phyloP scores from a whole-genome alignment of 1,140 invertebrate species.

The Drosophila chauvacae region DNA sequence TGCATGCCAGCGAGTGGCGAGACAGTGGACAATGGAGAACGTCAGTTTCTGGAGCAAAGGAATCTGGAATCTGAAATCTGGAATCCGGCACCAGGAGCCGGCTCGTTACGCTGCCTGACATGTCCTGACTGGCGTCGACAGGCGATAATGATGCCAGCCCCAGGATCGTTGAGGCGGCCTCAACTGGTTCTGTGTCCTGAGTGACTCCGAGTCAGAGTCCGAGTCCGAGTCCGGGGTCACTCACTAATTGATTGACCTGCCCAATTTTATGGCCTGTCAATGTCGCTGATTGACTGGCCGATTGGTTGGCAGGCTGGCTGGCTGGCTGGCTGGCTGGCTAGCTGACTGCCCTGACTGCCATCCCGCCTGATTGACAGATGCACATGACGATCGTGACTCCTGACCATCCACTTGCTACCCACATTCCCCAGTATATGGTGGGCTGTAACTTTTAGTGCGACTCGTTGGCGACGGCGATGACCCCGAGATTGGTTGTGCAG shows the following conservation, averaged over 20 bases:
- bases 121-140: slow-evolving; percentile 49
- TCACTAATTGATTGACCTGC: slow-evolving; percentile 67
- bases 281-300: slow-evolving; percentile 42
- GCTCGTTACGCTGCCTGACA: slow-evolving; percentile 25
- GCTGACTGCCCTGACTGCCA: slow-evolving; percentile 29
- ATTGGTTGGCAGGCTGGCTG: slow-evolving; percentile 28
- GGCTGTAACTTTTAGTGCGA: slow-evolving; percentile 47
- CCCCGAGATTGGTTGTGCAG: slow-evolving; percentile 42
- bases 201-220: background rate
- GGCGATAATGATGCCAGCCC: slow-evolving; percentile 43
- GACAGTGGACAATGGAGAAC: slow-evolving; percentile 3
- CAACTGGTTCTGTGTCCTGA: background rate
- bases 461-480: slow-evolving; percentile 32
- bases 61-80: background rate
- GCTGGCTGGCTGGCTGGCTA: slow-evolving; percentile 34
- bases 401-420: background rate
- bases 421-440: background rate
- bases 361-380: slow-evolving; percentile 36
- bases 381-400: slow-evolving; percentile 23
- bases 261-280: slow-evolving; percentile 56
- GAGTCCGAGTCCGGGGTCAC: slow-evolving; percentile 6
- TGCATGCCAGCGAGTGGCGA: slow-evolving; percentile 33
- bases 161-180: slow-evolving; percentile 20
- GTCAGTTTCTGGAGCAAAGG: background rate
- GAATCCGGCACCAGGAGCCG: background rate